Base-by-base conservation (phyloP, 2,888 invertebrate genomes). In the Pimpla rufipes region DNA sequence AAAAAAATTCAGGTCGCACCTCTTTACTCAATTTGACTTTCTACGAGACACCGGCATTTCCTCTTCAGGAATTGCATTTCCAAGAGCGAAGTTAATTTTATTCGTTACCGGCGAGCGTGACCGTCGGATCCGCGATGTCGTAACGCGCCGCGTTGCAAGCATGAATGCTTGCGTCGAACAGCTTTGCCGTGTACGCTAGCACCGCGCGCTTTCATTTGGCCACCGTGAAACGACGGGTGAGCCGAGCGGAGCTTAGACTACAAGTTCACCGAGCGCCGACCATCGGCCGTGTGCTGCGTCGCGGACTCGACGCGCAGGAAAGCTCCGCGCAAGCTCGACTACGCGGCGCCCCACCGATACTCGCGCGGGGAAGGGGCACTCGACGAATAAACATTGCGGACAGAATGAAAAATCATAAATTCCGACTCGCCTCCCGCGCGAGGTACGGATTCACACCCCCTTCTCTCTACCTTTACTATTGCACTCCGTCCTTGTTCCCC, bases 31-130 rank as follows among this genome's bases (percentile, higher is more conserved):
- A 71, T 74, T 76, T 76, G 50, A 83, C 59, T 76, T 76, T 71
- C 50, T 62, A 83, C 75, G 86, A 92, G 93, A 86, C 92, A 92
- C 83, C 93, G 92, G 85, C 92, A 93, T 90, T 93, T 93, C 81
- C 92, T 91, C 86, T 93, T 93, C 78, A 92, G 90, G 86, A 92
- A 93, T 86, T 87, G 88, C 93, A 93, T 93, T 86, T 88, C 80
- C 80, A 70, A 77, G 23, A 13, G 68, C n/a, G n/a, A n/a, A 5
- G 35, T 68, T 45, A 29, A 11, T 37, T 13, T 42, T 13, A 7
- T 40, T 79, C 64, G 79, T 83, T 70, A 80, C 79, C 83, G 83
- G 79, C 83, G 75, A 76, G 71, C 67, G 42, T 40, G 21, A 73
- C 71, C 71, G 66, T 42, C 76, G 50, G 21, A 59, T 71, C 59